Evolutionary conservation across 23 tunicate species (phyloP), one percentile per base, ranked within the genome.

Genomic region (Trididemnum nubilum): DNA sequence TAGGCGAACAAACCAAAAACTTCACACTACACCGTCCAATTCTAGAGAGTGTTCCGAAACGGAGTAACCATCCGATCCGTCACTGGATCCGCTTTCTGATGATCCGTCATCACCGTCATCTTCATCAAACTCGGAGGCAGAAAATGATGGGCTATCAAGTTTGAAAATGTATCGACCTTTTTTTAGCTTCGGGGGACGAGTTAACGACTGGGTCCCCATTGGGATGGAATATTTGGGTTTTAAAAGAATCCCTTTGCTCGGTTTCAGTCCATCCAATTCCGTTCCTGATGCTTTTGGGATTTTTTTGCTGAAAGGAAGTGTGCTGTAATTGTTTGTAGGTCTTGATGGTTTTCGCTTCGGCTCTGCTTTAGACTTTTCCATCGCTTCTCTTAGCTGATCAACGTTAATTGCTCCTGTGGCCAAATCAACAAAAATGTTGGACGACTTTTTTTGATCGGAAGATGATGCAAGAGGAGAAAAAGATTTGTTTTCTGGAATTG

Each of bases 161-260:
- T 57, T 36, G 51, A 35, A 85, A 2, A 85, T 31, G 52, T 85
- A 85, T 30, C 35, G n/a, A 5, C 66, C 29, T 70, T 64, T 76
- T 15, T 4, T 32, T 33, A 85, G 0, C 30, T 76, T 83, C 59
- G 29, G 58, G 1, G 82, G 82, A 31, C 88, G 76, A 66, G 76
- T 85, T 22, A 85, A 70, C n/a, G 82, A 76, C 36, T 85, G 88
- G 66, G 88, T 85, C 21, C 88, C 88, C 27, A 34, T 1, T n/a
- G 88, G 77, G 31, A 76, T 30, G 1, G 22, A 23, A 65, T 65
- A 76, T 52, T 77, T 67, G 30, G 77, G 32, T 30, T 31, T 44
- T 23, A 70, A 4, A 9, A 4, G 2, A 12, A 49, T 0, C 26
- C 64, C 23, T 25, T 21, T 80, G 24, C 71, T 71, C 70, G 61